phyloP scores from a whole-genome alignment of 2,113 vertebrate species.

The Catharus bicknelli region DNA sequence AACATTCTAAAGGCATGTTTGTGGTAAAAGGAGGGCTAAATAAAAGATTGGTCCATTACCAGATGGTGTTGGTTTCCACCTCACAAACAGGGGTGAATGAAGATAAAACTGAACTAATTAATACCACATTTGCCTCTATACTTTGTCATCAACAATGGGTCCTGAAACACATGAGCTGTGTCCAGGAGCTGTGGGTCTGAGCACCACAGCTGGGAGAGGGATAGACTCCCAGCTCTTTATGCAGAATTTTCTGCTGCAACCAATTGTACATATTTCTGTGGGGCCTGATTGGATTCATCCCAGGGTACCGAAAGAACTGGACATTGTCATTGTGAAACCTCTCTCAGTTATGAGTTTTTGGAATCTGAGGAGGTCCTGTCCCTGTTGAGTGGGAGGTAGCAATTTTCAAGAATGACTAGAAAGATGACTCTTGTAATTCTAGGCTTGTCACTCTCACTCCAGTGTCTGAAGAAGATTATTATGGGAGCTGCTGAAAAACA shows the following conservation, averaged over 20 bases:
- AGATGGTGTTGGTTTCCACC: background rate
- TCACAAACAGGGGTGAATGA: background rate
- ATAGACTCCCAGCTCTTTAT: background rate
- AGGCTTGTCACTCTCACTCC: background rate
- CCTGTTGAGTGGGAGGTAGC: background rate
- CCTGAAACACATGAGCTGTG: background rate
- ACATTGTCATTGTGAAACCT: background rate
- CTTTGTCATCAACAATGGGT: fast-evolving
- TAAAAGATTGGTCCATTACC: background rate
- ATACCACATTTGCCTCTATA: background rate
- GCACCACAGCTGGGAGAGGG: fast-evolving
- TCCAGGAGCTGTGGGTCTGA: background rate
- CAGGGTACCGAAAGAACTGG: background rate
- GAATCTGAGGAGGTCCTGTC: background rate
- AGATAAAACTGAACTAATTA: background rate
- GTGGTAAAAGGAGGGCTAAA: background rate
- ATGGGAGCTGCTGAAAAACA: background rate
- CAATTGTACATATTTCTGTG: background rate
- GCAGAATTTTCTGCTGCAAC: background rate
- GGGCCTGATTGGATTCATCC: background rate
- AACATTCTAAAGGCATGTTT: background rate
- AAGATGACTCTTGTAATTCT: background rate
- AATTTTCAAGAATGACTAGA: background rate
- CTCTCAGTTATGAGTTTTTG: background rate
- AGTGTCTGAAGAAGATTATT: background rate